Percentiles rank a stretch among this genome's conserved stretches.
phyloP scores from a whole-genome alignment of 1,140 invertebrate species.

The Ceratitis capitata region DNA sequence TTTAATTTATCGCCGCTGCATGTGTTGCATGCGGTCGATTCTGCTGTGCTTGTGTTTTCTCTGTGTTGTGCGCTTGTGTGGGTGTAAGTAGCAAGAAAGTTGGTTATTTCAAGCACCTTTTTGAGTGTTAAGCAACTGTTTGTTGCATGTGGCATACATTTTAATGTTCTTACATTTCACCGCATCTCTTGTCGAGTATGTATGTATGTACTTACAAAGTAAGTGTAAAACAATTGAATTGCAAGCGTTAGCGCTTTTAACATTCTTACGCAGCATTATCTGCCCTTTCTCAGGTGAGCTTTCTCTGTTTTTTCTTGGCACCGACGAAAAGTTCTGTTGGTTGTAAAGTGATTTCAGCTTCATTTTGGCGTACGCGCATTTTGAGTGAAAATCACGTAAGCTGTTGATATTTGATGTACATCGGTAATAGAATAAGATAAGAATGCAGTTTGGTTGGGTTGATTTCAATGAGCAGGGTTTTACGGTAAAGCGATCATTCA shows the following conservation, averaged over 20 bases:
- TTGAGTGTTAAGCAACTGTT: slow-evolving; percentile 7
- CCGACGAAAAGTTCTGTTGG: neutral
- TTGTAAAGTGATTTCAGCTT: neutral
- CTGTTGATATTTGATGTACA: neutral
- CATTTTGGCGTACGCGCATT: neutral
- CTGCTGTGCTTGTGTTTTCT: neutral
- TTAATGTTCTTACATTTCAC: neutral
- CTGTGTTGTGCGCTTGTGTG: neutral
- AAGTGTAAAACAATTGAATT: slow-evolving; percentile 23
- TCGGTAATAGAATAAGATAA: neutral
- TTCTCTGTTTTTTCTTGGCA: no score
- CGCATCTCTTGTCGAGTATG: neutral
- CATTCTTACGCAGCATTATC: neutral
- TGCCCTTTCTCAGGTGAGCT: neutral
- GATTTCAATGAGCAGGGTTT: no score
- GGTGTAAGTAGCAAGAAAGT: neutral
- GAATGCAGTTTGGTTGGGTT: no score
- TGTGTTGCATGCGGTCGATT: slow-evolving; percentile 23
- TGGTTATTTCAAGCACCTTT: neutral
- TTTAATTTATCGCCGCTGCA: slow-evolving; percentile 31
- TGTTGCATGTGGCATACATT: slow-evolving; percentile 36
- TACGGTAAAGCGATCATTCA: no score
- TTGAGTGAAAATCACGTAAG: neutral
- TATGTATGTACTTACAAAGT: no score
- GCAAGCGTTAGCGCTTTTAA: slow-evolving; percentile 1